Percentiles rank a stretch among this genome's conserved stretches.
phyloP scores from a whole-genome alignment of 2,888 invertebrate genomes.

The Arctia plantaginis region DNA sequence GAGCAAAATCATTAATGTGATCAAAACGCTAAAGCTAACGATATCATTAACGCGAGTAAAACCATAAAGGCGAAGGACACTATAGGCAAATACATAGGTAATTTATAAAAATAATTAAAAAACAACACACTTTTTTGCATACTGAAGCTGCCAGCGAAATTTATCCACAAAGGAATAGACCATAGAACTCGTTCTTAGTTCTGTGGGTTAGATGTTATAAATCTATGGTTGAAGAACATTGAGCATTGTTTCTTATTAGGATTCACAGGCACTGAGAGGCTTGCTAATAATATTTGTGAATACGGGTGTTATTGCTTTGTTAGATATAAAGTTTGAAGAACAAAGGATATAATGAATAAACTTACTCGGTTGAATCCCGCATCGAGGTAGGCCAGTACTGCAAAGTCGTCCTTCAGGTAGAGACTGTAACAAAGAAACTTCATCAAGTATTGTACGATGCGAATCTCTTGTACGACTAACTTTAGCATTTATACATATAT shows the following conservation, averaged over 20 bases:
- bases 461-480: conserved; percentile 2
- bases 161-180: neutral
- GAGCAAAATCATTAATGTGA: neutral
- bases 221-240: neutral
- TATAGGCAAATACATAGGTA: neutral
- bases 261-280: neutral
- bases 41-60: too few relatives aligned
- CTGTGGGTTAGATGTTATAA: neutral
- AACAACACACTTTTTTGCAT: neutral
- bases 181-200: neutral
- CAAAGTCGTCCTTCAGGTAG: conserved; percentile 93
- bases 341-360: conserved; percentile 34
- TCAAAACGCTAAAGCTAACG: neutral
- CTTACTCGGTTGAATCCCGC: conserved; percentile 96
- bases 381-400: conserved; percentile 91
- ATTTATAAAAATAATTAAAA: neutral
- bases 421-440: conserved; percentile 87
- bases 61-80: too few relatives aligned
- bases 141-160: neutral
- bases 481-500: neutral
- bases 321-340: conserved; percentile 1
- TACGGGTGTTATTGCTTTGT: neutral
- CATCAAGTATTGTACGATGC: conserved; percentile 14
- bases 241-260: neutral
- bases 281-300: neutral